Conservation (phyloP, 2,888 invertebrate species). For the Cynaeus angustus region DNA sequence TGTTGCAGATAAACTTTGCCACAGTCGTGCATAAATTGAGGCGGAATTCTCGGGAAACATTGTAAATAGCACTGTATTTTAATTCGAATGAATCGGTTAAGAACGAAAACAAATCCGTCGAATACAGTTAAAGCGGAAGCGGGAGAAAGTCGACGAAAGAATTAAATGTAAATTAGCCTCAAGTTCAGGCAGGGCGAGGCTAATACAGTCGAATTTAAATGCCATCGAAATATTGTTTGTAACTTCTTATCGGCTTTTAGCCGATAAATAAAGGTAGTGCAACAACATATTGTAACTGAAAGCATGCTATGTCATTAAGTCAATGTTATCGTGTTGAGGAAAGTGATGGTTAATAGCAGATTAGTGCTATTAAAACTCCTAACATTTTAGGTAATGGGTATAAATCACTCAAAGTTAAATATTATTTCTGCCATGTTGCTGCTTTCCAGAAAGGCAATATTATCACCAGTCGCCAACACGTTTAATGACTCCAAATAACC, state of each 20-base stretch:
- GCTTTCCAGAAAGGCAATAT: too few species aligned
- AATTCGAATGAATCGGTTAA: slow-evolving; percentile 20
- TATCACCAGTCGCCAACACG: too few species aligned
- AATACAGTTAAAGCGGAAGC: slow-evolving; percentile 35
- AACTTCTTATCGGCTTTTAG: not conserved
- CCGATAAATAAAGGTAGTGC: not conserved
- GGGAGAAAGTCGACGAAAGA: slow-evolving; percentile 25
- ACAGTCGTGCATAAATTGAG: slow-evolving; percentile 3
- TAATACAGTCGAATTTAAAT: not conserved
- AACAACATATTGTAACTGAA: not conserved
- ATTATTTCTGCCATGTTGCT: not conserved
- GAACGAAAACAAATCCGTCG: slow-evolving; percentile 34
- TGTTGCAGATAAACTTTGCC: slow-evolving; percentile 10
- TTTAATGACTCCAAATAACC: too few species aligned
- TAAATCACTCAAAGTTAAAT: slow-evolving; percentile 1
- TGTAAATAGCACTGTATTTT: slow-evolving; percentile 24
- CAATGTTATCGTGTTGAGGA: not conserved
- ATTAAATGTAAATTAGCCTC: slow-evolving; percentile 37
- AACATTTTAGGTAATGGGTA: not conserved
- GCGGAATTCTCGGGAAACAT: not conserved
- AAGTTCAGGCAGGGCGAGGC: not conserved
- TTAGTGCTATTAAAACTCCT: too few species aligned
- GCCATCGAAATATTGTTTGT: too few species aligned
- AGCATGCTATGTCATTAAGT: not conserved
- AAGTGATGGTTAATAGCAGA: not conserved